A percentile compares a stretch with the other conserved stretches of the same genome.
These are phyloP conservation scores for Labrus mixtus DNA, from an alignment of 2,113 vertebrate species.

Conservation along the genomic window DNA sequence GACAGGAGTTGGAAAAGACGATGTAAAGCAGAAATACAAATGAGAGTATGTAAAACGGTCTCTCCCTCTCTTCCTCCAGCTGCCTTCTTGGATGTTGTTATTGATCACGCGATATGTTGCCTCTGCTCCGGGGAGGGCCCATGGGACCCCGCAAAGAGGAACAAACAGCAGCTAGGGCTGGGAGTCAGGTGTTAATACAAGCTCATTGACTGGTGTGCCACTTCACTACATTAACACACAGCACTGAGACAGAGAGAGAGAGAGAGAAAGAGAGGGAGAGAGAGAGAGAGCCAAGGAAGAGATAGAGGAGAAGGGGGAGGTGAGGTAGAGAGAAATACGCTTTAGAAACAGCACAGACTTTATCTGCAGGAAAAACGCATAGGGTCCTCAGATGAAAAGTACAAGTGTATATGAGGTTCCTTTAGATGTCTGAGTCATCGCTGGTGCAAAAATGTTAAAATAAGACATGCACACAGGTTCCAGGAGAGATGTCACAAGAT, in stretches of 20 bases:
- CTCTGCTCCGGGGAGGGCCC: conserved; percentile 64
- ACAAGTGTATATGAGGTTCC: conserved; percentile 20
- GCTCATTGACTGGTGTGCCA: conserved; percentile 80
- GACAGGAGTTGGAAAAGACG: neutral
- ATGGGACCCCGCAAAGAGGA: conserved; percentile 67
- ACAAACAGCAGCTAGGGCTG: conserved; percentile 71
- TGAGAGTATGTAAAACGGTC: conserved; percentile 27
- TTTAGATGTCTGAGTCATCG: conserved; percentile 26
- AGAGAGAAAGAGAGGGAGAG: conserved; percentile 50
- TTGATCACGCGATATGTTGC: conserved; percentile 79
- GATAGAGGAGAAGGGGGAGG: neutral
- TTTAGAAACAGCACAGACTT: conserved; percentile 43
- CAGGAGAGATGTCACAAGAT: too few relatives aligned
- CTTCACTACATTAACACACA: conserved; percentile 82
- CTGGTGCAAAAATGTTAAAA: conserved; percentile 19
- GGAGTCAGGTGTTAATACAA: conserved; percentile 85
- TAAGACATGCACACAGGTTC: conserved; percentile 1
- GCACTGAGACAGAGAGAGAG: conserved; percentile 51
- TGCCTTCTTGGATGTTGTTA: conserved; percentile 74
- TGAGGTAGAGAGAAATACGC: neutral
- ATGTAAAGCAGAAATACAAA: conserved; percentile 20
- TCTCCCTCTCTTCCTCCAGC: conserved; percentile 29
- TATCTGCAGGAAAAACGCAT: conserved; percentile 6
- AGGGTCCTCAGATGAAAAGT: conserved; percentile 2
- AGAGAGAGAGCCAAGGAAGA: neutral